Evolutionary conservation across 1,140 invertebrate species (phyloP).

Genomic region (Maconellicoccus hirsutus): DNA sequence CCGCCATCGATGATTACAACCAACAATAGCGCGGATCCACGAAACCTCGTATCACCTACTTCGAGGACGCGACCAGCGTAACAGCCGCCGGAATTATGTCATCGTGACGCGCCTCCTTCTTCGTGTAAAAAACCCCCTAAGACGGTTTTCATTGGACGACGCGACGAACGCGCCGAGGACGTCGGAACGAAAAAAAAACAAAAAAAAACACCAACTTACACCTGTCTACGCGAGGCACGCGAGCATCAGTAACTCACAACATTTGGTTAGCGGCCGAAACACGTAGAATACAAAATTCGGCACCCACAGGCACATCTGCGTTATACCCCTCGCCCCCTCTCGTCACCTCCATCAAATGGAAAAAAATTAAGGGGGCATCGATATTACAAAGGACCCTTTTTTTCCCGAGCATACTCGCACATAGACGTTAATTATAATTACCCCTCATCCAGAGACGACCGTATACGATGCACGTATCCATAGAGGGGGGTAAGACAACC

Average conservation of each 20-base stretch:
- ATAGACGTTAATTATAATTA: neutral
- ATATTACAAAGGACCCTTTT: neutral
- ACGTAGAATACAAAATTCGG: neutral
- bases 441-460: neutral
- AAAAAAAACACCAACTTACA: too few species aligned
- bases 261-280: constrained; percentile 1
- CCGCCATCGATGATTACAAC: too few species aligned
- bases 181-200: neutral
- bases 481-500: neutral
- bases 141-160: neutral
- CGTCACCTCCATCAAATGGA: neutral
- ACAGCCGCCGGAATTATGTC: neutral
- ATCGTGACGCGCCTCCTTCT: neutral
- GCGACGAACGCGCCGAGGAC: too few species aligned
- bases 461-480: neutral
- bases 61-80: too few species aligned
- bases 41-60: too few species aligned
- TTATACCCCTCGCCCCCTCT: neutral
- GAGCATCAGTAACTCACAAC: constrained; percentile 20
- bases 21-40: too few species aligned
- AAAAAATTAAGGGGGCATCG: neutral
- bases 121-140: neutral
- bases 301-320: constrained; percentile 17
- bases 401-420: neutral
- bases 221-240: constrained; percentile 16